Evolutionary conservation across 2,113 vertebrate species (phyloP).

Genomic region (Anthoscopus minutus): DNA sequence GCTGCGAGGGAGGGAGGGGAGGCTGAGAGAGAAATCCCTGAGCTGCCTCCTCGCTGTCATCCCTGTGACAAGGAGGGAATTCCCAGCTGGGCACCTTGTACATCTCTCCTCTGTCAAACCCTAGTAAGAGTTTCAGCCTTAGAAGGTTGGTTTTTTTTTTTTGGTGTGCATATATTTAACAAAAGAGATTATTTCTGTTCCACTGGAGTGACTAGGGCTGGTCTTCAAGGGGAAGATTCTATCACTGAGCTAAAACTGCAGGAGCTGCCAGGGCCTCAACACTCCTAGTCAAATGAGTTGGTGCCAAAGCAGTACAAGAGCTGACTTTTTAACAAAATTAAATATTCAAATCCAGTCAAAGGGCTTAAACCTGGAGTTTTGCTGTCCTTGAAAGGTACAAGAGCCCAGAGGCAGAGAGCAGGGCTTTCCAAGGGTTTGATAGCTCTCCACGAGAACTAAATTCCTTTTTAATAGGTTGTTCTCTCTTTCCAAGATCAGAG

Average conservation of each 20-base stretch:
- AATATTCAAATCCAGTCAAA: background rate
- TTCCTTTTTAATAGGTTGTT: conserved; percentile 48
- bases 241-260: background rate
- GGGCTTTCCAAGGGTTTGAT: background rate
- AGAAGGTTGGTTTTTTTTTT: background rate
- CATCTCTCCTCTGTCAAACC: background rate
- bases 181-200: background rate
- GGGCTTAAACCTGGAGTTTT: background rate
- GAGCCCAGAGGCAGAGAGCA: background rate
- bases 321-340: background rate
- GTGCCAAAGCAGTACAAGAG: background rate
- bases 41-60: background rate
- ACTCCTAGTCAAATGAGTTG: background rate
- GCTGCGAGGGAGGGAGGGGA: background rate
- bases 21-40: background rate
- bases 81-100: background rate
- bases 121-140: background rate
- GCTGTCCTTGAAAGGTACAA: background rate
- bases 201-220: background rate
- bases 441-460: conserved; percentile 6
- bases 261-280: background rate
- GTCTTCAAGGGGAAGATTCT: background rate
- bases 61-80: background rate
- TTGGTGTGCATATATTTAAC: background rate
- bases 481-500: conserved; percentile 31